Conservation (phyloP, 2,888 invertebrate species). For the Scrobipalpa atriplicella region DNA sequence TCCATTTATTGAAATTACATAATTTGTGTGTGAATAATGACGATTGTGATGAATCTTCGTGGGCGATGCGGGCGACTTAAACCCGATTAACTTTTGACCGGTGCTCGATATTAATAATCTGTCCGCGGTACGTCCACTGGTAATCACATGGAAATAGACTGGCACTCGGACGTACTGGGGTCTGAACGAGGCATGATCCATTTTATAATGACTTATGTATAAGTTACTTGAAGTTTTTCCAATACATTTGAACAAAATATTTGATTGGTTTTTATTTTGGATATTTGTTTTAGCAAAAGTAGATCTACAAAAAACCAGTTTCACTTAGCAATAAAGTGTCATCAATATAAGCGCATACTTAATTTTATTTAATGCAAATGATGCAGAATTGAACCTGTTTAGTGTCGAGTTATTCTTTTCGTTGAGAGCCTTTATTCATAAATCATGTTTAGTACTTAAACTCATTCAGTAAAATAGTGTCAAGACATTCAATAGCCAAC, state of each 20-base stretch:
- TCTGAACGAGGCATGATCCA: slow-evolving; percentile 1
- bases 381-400: too few species aligned
- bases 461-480: background rate
- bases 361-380: too few species aligned
- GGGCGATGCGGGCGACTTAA: slow-evolving; percentile 80
- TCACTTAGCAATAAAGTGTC: too few species aligned
- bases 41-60: slow-evolving; percentile 82
- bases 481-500: background rate
- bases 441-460: background rate
- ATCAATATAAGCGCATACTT: too few species aligned
- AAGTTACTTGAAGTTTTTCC: background rate
- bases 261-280: too few species aligned
- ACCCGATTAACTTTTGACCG: slow-evolving; percentile 83
- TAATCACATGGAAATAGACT: slow-evolving; percentile 77
- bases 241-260: too few species aligned
- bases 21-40: slow-evolving; percentile 83
- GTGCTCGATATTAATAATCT: slow-evolving; percentile 75
- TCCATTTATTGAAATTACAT: slow-evolving; percentile 83
- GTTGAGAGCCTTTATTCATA: background rate
- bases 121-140: slow-evolving; percentile 55
- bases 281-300: too few species aligned
- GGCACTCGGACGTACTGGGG: slow-evolving; percentile 36
- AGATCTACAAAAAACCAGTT: too few species aligned
- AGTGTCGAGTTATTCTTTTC: background rate
- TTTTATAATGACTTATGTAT: slow-evolving; percentile 8